Evolutionary conservation across 1,140 invertebrate species (phyloP).

Genomic region (Ips typographus): DNA sequence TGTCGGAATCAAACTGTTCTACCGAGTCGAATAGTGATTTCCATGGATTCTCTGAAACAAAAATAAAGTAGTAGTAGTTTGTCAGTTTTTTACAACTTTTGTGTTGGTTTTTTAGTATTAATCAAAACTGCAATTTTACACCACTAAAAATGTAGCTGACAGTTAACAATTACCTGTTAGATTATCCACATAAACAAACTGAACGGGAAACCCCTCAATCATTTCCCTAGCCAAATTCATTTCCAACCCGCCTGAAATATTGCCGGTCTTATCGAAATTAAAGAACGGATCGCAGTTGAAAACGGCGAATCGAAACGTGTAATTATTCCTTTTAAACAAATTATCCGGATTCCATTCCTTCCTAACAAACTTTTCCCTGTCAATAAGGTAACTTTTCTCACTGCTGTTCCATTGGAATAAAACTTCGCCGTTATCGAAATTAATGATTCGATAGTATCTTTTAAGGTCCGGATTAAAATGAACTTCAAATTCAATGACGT

Average conservation of each 20-base stretch:
- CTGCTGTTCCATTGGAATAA: conserved; percentile 10
- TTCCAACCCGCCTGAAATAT: conserved; percentile 8
- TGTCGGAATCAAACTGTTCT: background rate
- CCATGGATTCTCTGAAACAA: conserved; percentile 19
- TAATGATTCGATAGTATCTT: background rate
- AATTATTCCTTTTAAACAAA: conserved; percentile 4
- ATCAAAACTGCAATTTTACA: background rate
- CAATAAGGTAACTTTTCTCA: background rate
- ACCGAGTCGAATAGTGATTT: background rate
- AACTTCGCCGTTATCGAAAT: background rate
- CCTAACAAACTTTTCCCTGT: conserved; percentile 3
- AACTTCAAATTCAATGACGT: conserved; percentile 13
- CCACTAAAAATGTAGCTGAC: background rate
- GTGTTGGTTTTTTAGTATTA: too few relatives aligned
- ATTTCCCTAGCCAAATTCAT: conserved; percentile 11
- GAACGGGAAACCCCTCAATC: conserved; percentile 4
- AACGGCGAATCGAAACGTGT: conserved; percentile 18
- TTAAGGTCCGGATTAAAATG: background rate
- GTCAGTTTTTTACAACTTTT: too few relatives aligned
- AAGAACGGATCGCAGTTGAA: conserved; percentile 29
- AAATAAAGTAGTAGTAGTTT: background rate
- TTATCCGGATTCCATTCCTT: background rate
- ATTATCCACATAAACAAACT: background rate
- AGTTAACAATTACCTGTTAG: background rate
- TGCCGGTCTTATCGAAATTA: conserved; percentile 4